These are phyloP conservation scores for Oxystoma pomonae DNA, from an alignment of 2,888 invertebrate genomes.

Conservation along the genomic window DNA sequence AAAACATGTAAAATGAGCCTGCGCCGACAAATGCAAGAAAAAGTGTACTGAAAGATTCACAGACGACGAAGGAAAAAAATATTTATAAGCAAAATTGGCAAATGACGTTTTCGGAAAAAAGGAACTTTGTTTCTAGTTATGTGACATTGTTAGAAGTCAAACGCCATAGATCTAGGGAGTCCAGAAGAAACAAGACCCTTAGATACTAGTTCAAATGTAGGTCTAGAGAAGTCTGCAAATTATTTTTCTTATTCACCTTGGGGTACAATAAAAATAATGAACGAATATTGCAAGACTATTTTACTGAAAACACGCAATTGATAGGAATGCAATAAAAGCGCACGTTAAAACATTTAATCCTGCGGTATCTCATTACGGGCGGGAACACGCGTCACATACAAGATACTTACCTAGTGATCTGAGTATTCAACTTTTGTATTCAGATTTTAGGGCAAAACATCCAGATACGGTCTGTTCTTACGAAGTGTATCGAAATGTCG, in stretches of 20 bases:
- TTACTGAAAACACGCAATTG: neutral
- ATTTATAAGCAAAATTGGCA: too few species aligned
- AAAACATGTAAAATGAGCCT: too few species aligned
- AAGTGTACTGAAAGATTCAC: too few species aligned
- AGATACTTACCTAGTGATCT: slow-evolving; percentile 12
- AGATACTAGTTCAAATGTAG: neutral
- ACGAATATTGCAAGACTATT: neutral
- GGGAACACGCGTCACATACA: slow-evolving; percentile 3
- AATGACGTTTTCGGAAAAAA: neutral
- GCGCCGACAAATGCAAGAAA: too few species aligned
- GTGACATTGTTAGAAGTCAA: neutral
- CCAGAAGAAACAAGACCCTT: neutral
- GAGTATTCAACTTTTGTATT: slow-evolving; percentile 6
- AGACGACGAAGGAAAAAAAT: too few species aligned
- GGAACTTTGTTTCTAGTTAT: neutral
- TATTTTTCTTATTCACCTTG: neutral
- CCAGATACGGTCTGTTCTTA: slow-evolving; percentile 11
- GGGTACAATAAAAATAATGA: neutral
- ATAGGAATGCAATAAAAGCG: slow-evolving; percentile 13
- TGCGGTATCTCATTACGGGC: slow-evolving; percentile 14
- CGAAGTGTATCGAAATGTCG: slow-evolving; percentile 8
- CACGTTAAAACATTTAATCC: slow-evolving; percentile 14
- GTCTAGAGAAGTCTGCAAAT: neutral
- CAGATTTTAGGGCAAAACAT: slow-evolving; percentile 12
- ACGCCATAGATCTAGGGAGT: neutral